Conservation (phyloP, 2,888 invertebrate genomes). For the Eupithecia centaureata region DNA sequence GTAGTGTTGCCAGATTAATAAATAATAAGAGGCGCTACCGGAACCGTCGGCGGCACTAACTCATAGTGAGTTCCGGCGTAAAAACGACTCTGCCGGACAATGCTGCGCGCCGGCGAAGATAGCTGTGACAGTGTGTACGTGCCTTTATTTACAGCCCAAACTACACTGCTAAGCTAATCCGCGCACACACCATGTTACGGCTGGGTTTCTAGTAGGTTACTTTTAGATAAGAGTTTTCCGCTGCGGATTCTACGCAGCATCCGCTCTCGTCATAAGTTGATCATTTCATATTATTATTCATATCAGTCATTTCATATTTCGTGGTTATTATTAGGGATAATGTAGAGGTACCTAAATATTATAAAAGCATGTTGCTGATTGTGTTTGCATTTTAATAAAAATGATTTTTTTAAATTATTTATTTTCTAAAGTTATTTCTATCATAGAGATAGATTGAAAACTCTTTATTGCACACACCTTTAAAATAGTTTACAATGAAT, state of each 20-base stretch:
- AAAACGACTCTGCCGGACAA: slow-evolving; percentile 71
- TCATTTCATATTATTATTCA: too few species aligned
- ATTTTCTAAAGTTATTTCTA: too few species aligned
- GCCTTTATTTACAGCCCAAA: slow-evolving; percentile 10
- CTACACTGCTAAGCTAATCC: not conserved
- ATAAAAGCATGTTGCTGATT: too few species aligned
- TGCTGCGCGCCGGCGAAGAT: slow-evolving; percentile 55
- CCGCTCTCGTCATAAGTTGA: not conserved
- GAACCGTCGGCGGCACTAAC: slow-evolving; percentile 69
- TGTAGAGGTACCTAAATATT: too few species aligned
- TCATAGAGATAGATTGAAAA: too few species aligned
- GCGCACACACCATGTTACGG: not conserved
- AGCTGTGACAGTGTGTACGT: slow-evolving; percentile 40
- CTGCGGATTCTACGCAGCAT: not conserved
- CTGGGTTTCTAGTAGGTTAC: not conserved
- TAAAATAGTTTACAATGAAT: too few species aligned
- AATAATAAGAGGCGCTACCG: slow-evolving; percentile 62
- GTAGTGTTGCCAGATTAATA: slow-evolving; percentile 53
- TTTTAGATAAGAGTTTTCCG: not conserved
- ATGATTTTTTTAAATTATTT: too few species aligned
- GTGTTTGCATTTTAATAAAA: too few species aligned
- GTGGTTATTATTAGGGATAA: too few species aligned
- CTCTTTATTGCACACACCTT: too few species aligned
- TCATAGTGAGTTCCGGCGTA: slow-evolving; percentile 77
- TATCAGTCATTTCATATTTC: too few species aligned